Percentiles rank a stretch among this genome's conserved stretches.
Conservation (phyloP, 2,797 vertebrate genomes). For the Luscinia megarhynchos region DNA sequence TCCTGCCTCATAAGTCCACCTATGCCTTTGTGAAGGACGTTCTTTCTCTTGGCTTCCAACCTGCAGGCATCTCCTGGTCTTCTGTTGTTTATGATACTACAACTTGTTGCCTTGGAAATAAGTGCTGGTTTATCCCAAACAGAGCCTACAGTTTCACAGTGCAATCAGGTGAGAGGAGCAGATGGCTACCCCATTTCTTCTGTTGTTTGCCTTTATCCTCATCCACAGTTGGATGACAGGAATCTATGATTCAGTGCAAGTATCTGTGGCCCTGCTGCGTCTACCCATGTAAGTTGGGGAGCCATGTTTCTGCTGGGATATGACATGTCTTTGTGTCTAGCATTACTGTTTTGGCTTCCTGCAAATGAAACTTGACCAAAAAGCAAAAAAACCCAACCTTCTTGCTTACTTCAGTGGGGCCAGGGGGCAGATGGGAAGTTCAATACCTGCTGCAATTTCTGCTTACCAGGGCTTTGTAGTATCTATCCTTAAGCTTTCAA, state of each 20-base stretch:
- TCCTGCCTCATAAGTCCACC: neutral
- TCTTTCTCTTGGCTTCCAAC: conserved; percentile 2
- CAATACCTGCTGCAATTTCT: neutral
- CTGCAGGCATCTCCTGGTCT: conserved; percentile 37
- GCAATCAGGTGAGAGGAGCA: neutral
- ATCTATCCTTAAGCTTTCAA: neutral
- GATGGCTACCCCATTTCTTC: conserved; percentile 50
- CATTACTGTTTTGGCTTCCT: conserved; percentile 20
- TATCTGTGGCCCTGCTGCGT: neutral
- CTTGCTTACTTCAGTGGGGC: neutral
- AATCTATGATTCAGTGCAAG: conserved; percentile 30
- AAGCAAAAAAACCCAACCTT: neutral
- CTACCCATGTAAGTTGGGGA: neutral
- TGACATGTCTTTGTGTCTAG: conserved; percentile 2
- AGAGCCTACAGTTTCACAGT: conserved; percentile 31
- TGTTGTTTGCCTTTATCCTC: conserved; percentile 21
- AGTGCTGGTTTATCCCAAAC: conserved; percentile 60
- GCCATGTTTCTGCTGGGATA: conserved; percentile 12
- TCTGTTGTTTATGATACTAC: conserved; percentile 47
- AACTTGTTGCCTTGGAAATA: conserved; percentile 72
- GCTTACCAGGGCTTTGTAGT: neutral
- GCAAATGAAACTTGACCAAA: neutral
- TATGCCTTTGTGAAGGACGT: fast-evolving
- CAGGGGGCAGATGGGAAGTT: neutral
- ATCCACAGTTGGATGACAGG: neutral